Conservation (phyloP, 2,888 invertebrate species). For the Mantis religiosa region DNA sequence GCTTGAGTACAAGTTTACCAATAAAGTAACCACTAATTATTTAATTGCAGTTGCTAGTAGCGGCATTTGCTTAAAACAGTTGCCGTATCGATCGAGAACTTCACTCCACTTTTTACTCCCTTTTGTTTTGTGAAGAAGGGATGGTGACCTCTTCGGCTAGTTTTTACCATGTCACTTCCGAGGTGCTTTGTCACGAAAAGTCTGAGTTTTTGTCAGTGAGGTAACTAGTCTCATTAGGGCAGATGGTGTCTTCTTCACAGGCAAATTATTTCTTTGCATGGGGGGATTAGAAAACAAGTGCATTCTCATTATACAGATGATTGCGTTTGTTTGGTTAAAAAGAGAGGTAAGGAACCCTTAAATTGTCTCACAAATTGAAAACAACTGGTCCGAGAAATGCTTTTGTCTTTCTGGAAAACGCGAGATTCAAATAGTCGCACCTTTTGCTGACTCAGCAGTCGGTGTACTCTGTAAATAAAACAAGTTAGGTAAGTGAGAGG, state of each 20-base stretch:
- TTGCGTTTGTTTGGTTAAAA: not conserved
- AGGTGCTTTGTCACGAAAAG: not conserved
- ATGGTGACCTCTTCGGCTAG: not conserved
- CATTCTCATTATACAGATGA: not conserved
- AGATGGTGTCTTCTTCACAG: not conserved
- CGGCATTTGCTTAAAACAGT: too few species aligned
- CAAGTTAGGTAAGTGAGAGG: not conserved
- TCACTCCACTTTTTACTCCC: not conserved
- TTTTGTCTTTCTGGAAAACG: not conserved
- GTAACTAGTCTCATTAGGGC: not conserved
- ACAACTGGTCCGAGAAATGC: not conserved
- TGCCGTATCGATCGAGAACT: too few species aligned
- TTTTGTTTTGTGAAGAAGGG: not conserved
- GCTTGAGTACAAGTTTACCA: too few species aligned
- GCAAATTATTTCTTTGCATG: not conserved
- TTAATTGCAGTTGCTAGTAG: too few species aligned
- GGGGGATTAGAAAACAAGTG: not conserved
- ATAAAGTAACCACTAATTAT: too few species aligned
- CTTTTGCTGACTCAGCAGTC: not conserved
- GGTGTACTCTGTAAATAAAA: not conserved
- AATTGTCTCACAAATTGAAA: slow-evolving; percentile 4
- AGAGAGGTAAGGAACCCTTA: not conserved
- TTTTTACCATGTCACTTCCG: not conserved
- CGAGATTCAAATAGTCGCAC: not conserved
- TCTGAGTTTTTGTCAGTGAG: not conserved